Conservation (phyloP, 2,888 invertebrate species). For the Callinectes sapidus region DNA sequence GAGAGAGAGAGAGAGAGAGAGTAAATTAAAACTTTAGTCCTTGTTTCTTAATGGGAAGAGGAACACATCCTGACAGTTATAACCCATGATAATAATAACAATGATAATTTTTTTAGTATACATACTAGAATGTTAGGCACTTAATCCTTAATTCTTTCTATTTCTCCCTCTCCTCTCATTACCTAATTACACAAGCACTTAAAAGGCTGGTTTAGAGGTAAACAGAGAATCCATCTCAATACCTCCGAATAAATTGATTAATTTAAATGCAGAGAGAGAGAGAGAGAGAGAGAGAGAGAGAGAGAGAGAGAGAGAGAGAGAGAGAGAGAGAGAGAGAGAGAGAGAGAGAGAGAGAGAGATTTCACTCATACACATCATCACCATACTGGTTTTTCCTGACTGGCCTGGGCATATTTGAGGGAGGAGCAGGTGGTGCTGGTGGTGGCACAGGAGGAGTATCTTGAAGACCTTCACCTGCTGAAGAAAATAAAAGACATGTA, state of each 20-base stretch:
- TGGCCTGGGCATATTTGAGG: not conserved
- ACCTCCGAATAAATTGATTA: not conserved
- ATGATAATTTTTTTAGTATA: too few relatives aligned
- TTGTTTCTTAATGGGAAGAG: too few relatives aligned
- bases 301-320: not conserved
- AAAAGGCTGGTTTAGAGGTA: too few relatives aligned
- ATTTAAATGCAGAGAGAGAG: not conserved
- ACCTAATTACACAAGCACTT: not conserved
- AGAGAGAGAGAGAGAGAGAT: not conserved
- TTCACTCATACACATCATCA: slow-evolving; percentile 21
- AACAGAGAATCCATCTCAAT: not conserved
- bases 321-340: slow-evolving; percentile 4
- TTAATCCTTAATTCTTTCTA: not conserved
- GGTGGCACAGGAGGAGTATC: not conserved
- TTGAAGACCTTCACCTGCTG: not conserved
- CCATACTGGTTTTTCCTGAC: not conserved
- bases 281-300: not conserved
- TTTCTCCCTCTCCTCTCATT: not conserved
- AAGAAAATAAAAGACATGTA: not conserved
- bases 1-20: not conserved
- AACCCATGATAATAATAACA: not conserved
- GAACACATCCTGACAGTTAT: not conserved
- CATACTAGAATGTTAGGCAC: too few relatives aligned
- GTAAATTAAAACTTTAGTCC: too few relatives aligned
- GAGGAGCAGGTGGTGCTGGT: not conserved